Conservation (phyloP, 1,140 invertebrate species). For the Drosophila nannoptera region DNA sequence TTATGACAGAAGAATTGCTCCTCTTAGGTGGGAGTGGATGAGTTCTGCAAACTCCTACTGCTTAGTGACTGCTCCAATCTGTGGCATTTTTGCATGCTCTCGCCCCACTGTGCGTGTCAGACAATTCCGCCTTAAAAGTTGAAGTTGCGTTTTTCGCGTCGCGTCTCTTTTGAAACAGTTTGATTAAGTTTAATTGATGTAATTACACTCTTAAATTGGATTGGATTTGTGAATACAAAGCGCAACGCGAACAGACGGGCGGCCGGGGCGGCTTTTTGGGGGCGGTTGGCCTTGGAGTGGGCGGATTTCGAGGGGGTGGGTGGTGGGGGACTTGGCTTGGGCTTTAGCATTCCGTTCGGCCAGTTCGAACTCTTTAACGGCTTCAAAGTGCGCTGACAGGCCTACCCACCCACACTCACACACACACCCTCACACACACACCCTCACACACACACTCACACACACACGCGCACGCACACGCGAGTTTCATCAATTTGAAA, state of each 20-base stretch:
- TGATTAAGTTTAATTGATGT: slow-evolving; percentile 78
- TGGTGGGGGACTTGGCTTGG: neutral
- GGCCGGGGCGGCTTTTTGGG: neutral
- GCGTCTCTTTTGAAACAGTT: slow-evolving; percentile 70
- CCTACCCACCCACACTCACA: slow-evolving; percentile 5
- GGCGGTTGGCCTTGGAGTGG: too few relatives aligned
- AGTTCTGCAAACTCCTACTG: too few relatives aligned
- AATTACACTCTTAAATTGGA: slow-evolving; percentile 75
- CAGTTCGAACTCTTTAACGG: slow-evolving; percentile 66
- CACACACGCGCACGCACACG: slow-evolving; percentile 12
- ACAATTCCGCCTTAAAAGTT: slow-evolving; percentile 33
- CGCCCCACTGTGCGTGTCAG: slow-evolving; percentile 21
- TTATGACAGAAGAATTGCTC: too few relatives aligned
- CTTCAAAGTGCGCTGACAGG: slow-evolving; percentile 55
- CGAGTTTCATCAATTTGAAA: slow-evolving; percentile 74
- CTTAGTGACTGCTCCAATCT: neutral
- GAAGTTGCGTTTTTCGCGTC: slow-evolving; percentile 62
- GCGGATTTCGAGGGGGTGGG: neutral
- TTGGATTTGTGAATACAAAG: slow-evolving; percentile 76
- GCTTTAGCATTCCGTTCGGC: slow-evolving; percentile 31
- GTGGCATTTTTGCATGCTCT: neutral
- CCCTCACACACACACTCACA: neutral
- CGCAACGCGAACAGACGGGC: slow-evolving; percentile 3
- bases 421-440: slow-evolving; percentile 14
- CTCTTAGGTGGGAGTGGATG: too few relatives aligned